Evolutionary conservation across 2,797 vertebrate species (phyloP), one percentile per base, ranked within the genome.

Genomic region (Nannoperca obscura): DNA sequence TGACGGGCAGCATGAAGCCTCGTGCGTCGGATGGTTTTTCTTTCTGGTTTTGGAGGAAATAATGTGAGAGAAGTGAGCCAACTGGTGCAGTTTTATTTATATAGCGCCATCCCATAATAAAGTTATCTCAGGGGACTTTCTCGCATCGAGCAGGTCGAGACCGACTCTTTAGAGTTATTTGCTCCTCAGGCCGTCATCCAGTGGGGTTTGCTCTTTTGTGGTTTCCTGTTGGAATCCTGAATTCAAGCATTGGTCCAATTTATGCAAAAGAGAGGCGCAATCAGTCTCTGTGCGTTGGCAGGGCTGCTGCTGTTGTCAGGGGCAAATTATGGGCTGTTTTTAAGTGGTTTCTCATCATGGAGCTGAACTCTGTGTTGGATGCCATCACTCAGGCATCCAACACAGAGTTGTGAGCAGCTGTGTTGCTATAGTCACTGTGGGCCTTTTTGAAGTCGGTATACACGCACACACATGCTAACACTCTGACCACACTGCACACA

Each of bases 391-490:
- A 53, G 49, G 59, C 71, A 68, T 76, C n/a, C n/a, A n/a, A n/a
- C n/a, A n/a, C n/a, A n/a, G n/a, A n/a, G 59, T 80, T 88, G 73
- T 87, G 74, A 83, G 72, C 84, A 88, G 83, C 85, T 86, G 82
- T 73, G 80, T 82, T 81, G 71, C 85, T 84, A 27, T 52, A 68
- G 85, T 86, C 83, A 30, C 73, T 86, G 79, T 7, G 71, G 68
- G 85, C 72, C 6, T 78, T 78, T 84, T 81, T 90, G 84, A 90
- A 92, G 81, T 74, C 61, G 40, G 32, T 9, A 47, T 3, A 12
- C 38, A 47, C 1, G 32, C 58, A 64, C 30, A 46, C 74, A 67
- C 46, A 58, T 73, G 42, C 75, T 22, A 44, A 57, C 65, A 66
- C 47, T 65, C 65, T 4, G 9, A 74, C 78, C 64, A 54, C 60